Evolutionary conservation across 2,797 vertebrate genomes (phyloP).

Genomic region (Antennarius maculatus): DNA sequence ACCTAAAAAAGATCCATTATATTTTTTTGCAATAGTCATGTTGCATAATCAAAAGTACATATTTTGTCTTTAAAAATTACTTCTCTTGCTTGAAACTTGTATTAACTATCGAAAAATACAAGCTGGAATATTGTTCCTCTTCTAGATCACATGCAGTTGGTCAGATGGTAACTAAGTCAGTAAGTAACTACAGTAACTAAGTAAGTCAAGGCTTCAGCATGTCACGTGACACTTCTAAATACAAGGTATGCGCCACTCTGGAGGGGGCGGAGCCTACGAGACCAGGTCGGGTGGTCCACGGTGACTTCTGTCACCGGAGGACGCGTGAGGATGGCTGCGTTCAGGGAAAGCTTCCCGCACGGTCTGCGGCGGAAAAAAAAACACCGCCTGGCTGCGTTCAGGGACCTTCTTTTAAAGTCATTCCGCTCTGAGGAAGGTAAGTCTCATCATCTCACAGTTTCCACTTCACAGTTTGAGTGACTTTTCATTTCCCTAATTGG

Average conservation of each 20-base stretch:
- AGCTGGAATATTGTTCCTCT: too few relatives aligned
- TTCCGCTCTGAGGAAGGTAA: conserved; percentile 55
- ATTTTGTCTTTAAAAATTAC: too few relatives aligned
- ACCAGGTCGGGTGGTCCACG: conserved; percentile 54
- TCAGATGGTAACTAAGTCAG: too few relatives aligned
- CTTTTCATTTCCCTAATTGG: conserved; percentile 19
- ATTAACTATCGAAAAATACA: too few relatives aligned
- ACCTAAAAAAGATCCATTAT: too few relatives aligned
- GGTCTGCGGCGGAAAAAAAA: conserved; percentile 19
- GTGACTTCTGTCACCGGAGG: conserved; percentile 46
- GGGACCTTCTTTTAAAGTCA: conserved; percentile 11
- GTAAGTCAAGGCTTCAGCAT: background rate
- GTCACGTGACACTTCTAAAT: background rate
- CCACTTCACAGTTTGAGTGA: conserved; percentile 21
- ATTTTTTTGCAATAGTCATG: too few relatives aligned
- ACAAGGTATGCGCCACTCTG: conserved; percentile 3
- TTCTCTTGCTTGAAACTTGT: too few relatives aligned
- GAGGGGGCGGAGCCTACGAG: conserved; percentile 52
- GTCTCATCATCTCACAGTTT: conserved; percentile 27
- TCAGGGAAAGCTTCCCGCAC: conserved; percentile 10
- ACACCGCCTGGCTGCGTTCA: conserved; percentile 13
- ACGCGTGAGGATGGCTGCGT: conserved; percentile 31
- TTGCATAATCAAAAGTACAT: too few relatives aligned
- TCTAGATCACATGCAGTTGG: too few relatives aligned
- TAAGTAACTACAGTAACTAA: too few relatives aligned